Evolutionary conservation across 2,113 vertebrate genomes (phyloP).

Genomic region (Clupea harengus): DNA sequence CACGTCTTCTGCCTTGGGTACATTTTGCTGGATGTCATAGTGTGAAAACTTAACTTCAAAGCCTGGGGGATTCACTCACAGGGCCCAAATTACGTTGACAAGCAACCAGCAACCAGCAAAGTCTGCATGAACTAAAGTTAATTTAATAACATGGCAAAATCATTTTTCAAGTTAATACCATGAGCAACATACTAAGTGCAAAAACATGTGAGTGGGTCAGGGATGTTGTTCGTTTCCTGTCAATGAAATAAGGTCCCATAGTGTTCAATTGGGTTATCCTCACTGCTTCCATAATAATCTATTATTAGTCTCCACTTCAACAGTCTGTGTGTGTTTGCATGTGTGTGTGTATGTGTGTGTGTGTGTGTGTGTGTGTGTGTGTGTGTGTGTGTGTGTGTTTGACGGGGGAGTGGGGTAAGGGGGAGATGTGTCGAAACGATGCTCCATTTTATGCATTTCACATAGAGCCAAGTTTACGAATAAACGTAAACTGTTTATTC

Average conservation of each 20-base stretch:
- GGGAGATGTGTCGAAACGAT: background rate
- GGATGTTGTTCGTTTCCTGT: too few relatives aligned
- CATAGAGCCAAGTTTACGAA: background rate
- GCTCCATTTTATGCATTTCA: background rate
- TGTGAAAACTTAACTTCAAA: background rate
- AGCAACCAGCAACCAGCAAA: too few relatives aligned
- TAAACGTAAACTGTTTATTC: background rate
- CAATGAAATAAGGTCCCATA: background rate
- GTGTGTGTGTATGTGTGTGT: background rate
- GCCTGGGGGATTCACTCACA: background rate
- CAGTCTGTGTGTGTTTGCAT: background rate
- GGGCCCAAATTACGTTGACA: too few relatives aligned
- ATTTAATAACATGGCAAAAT: too few relatives aligned
- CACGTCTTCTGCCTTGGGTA: conserved; percentile 1
- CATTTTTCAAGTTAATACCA: too few relatives aligned
- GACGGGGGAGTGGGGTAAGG: background rate
- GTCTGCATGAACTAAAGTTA: too few relatives aligned
- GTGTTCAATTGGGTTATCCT: conserved; percentile 9
- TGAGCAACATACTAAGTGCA: too few relatives aligned
- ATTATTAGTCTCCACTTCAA: background rate
- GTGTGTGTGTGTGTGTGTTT: background rate
- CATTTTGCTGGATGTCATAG: background rate
- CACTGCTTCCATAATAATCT: background rate
- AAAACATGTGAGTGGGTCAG: too few relatives aligned
- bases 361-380: background rate